Percentiles rank a stretch among this genome's conserved stretches.
phyloP scores from a whole-genome alignment of 2,113 vertebrate genomes.

The Leptosomus discolor region DNA sequence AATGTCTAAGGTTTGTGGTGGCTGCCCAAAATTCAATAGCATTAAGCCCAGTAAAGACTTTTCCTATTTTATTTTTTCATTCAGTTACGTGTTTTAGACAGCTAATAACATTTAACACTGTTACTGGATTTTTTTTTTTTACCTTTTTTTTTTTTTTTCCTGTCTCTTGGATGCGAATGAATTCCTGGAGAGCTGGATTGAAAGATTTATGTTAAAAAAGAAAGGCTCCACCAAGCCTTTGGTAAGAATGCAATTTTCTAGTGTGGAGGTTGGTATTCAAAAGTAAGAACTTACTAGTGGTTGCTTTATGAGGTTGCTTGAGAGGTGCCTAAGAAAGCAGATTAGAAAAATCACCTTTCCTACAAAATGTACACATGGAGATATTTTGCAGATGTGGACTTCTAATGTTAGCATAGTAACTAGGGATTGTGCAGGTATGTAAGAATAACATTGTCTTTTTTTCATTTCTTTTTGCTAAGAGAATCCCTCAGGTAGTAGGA shows the following conservation, averaged over 20 bases:
- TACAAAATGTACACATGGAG: not conserved
- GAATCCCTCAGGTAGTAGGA: not conserved
- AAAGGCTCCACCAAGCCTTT: not conserved
- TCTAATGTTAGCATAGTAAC: not conserved
- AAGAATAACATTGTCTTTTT: not conserved
- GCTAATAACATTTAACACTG: not conserved
- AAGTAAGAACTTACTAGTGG: constrained; percentile 18
- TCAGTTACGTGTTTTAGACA: constrained; percentile 1
- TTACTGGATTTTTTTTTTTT: not conserved
- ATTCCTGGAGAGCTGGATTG: not conserved
- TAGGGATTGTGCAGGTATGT: not conserved
- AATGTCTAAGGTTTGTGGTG: not conserved
- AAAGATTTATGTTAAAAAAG: not conserved
- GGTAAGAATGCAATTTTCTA: not conserved
- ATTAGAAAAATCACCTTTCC: constrained; percentile 26
- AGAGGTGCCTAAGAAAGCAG: constrained; percentile 2
- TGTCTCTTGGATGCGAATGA: not conserved
- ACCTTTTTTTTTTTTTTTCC: not conserved
- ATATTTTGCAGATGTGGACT: constrained; percentile 38
- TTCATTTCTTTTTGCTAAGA: not conserved
- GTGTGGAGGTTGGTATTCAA: not conserved
- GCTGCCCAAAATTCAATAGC: not conserved
- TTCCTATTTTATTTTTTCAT: not conserved
- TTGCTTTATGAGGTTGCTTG: constrained; percentile 14
- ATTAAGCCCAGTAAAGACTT: not conserved